Conservation (phyloP, 2,888 invertebrate genomes). For the Copidosoma aretas region DNA sequence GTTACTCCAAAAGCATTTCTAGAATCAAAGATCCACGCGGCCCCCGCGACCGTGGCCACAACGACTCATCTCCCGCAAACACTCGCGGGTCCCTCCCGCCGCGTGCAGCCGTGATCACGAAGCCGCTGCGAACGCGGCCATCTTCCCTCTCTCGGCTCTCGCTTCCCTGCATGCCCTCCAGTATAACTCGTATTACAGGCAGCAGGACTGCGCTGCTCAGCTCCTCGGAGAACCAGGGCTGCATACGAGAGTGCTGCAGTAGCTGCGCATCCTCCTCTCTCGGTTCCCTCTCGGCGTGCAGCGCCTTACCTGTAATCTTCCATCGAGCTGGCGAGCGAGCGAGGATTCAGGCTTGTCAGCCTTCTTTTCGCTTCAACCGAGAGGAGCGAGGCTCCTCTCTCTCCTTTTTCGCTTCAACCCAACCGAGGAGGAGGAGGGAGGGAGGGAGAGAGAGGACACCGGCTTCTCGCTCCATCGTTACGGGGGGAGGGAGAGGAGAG, state of each 20-base stretch:
- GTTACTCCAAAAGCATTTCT: no score
- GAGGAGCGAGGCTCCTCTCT: not conserved
- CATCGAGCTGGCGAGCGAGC: not conserved
- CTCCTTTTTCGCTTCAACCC: not conserved
- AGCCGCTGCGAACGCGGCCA: not conserved
- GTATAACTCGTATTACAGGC: no score
- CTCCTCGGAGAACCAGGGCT: not conserved
- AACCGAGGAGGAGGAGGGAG: constrained; percentile 4
- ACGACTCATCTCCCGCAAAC: no score
- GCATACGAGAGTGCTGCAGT: not conserved
- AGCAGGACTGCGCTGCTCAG: not conserved
- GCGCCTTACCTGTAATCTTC: not conserved
- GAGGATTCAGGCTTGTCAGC: constrained; percentile 23
- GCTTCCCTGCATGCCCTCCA: constrained; percentile 36
- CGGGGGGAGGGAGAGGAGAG: constrained; percentile 33
- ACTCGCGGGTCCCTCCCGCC: no score
- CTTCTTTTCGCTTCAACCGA: constrained; percentile 20
- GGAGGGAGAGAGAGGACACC: constrained; percentile 43
- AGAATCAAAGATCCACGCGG: no score
- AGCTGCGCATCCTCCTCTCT: not conserved
- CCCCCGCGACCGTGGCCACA: no score
- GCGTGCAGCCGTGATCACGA: not conserved
- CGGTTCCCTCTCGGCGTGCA: not conserved
- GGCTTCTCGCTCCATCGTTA: constrained; percentile 43
- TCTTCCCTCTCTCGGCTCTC: constrained; percentile 6